Percentiles rank a stretch among this genome's conserved stretches.
Evolutionary conservation across 1,140 invertebrate genomes (phyloP).

Genomic region (Neodiprion virginianus): DNA sequence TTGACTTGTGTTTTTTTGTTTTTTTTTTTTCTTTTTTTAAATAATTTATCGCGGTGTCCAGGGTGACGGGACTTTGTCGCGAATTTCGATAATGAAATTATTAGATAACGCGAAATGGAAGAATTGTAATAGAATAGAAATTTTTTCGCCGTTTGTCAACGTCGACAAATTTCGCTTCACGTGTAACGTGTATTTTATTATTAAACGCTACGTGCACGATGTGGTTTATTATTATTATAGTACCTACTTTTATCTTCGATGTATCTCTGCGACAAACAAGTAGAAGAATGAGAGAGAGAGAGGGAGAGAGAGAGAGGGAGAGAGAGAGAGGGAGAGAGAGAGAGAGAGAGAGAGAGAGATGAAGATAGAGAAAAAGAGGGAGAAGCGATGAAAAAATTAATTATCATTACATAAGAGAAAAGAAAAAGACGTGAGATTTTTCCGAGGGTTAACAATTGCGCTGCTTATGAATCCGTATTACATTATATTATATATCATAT

Average conservation of each 20-base stretch:
- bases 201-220: background rate
- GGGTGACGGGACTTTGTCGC: background rate
- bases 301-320: background rate
- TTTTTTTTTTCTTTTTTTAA: background rate
- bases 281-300: slow-evolving; percentile 4
- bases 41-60: background rate
- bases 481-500: no score
- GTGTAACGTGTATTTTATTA: background rate
- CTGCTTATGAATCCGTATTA: no score
- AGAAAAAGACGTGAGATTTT: no score
- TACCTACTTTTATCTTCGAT: background rate
- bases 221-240: background rate
- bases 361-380: background rate
- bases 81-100: background rate
- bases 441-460: no score
- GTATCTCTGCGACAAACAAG: background rate
- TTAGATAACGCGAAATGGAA: background rate
- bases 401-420: no score
- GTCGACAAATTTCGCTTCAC: background rate
- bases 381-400: background rate
- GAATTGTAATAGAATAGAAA: no score
- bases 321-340: background rate
- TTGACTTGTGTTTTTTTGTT: background rate
- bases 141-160: background rate
- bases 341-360: background rate